These are phyloP conservation scores for Proisotoma minuta DNA, from an alignment of 2,888 invertebrate species.

Conservation along the genomic window DNA sequence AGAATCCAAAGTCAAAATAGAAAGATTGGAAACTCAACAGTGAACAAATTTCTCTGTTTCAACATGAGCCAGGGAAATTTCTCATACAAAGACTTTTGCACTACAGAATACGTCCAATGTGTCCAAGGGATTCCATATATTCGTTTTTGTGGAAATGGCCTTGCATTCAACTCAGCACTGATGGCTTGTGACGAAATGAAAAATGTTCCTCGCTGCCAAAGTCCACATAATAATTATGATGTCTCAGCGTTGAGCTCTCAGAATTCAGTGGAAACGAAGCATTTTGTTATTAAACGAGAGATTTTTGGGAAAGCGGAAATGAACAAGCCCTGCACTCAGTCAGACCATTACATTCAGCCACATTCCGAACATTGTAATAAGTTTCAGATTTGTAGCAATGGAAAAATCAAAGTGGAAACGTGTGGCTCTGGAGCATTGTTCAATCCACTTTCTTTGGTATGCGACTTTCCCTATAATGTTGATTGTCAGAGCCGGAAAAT, in stretches of 20 bases:
- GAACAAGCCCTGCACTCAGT: background rate
- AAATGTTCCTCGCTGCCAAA: conserved; percentile 28
- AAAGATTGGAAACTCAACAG: no score
- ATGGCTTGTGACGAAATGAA: conserved; percentile 35
- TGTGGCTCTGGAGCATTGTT: conserved; percentile 38
- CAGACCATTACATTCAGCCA: conserved; percentile 23
- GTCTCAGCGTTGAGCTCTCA: no score
- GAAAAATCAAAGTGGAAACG: conserved; percentile 14
- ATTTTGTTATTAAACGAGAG: background rate
- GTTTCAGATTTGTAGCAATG: conserved; percentile 35
- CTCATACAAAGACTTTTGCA: no score
- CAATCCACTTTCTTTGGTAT: conserved; percentile 32
- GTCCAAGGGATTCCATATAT: no score
- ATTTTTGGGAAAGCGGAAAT: conserved; percentile 2
- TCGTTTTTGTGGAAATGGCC: conserved; percentile 29
- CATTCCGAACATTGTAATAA: conserved; percentile 37
- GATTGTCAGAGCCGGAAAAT: conserved; percentile 37
- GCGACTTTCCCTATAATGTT: conserved; percentile 39
- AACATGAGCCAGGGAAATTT: no score
- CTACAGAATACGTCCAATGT: no score
- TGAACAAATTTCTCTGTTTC: no score
- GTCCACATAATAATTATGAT: no score
- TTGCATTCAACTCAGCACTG: conserved; percentile 32
- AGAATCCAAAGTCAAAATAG: no score
- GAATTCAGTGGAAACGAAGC: no score